Evolutionary conservation across 2,113 vertebrate genomes (phyloP), one percentile per base, ranked within the genome.

Genomic region (Neogobius melanostomus): DNA sequence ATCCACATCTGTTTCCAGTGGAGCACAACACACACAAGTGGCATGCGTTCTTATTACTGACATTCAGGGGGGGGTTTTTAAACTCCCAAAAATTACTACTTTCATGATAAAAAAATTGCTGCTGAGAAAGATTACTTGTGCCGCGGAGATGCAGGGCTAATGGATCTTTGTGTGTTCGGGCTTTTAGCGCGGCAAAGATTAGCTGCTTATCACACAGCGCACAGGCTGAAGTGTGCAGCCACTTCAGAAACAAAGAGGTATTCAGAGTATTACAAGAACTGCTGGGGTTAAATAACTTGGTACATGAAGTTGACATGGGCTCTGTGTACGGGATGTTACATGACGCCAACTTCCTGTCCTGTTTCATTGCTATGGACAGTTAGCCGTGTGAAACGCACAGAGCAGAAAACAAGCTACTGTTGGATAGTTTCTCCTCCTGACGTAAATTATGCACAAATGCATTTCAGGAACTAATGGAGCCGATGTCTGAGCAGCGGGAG

Each of bases 141-240:
- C 52, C 63, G 28, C 14, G 11, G 59, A 53, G 50, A 66, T 14
- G 36, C 36, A 53, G 64, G 64, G 49, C 74, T 82, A 80, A 47
- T 47, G 46, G 46, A 7, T 8, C 46, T 47, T 47, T 47, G 10
- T 47, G 46, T 47, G 10, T 47, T 10, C 2, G 46, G 66, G 75
- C 72, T 80, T 79, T 75, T 76, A 57, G 74, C 75, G 64, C 56
- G 56, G 76, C 57, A 44, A 56, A 71, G 59, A 80, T 66, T 76
- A 73, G 64, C 43, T 52, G 63, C 49, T 76, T 71, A 73, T 75
- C 74, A 63, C 48, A 47, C 64, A 65, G 80, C 69, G 76, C 72
- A 79, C 76, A 28, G 28, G 28, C 28, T 28, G 28, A 28, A 28
- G 28, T 28, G 28, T 28, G 3, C 28, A 28, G 28, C 28, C 1